Conservation (phyloP, 2,113 vertebrate species). For the Barbus barbus region DNA sequence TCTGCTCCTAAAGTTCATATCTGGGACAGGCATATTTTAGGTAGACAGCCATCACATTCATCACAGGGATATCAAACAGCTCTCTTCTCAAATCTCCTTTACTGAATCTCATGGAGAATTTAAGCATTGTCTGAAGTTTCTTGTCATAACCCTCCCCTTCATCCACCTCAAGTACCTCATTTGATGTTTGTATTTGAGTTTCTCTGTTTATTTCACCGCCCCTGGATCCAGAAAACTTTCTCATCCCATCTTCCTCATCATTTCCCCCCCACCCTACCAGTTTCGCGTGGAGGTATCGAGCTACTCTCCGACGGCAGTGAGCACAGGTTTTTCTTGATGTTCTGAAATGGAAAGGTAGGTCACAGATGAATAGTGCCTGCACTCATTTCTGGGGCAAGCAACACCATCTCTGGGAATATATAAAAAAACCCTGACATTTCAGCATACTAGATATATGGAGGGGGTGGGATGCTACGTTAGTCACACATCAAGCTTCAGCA, state of each 20-base stretch:
- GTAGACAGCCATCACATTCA: constrained; percentile 38
- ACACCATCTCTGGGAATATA: constrained; percentile 38
- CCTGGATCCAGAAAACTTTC: constrained; percentile 6
- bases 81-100: constrained; percentile 44
- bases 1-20: constrained; percentile 43
- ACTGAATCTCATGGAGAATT: constrained; percentile 25
- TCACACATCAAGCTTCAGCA: constrained; percentile 8
- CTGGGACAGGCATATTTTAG: constrained; percentile 42
- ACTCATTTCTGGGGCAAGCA: constrained; percentile 47
- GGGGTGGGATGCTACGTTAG: background rate
- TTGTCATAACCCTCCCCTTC: constrained; percentile 14
- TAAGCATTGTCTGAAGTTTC: constrained; percentile 43
- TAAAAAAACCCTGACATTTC: constrained; percentile 43
- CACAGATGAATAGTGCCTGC: constrained; percentile 44
- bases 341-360: constrained; percentile 50
- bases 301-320: background rate
- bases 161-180: constrained; percentile 27
- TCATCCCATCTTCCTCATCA: background rate
- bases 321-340: constrained; percentile 30
- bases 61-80: constrained; percentile 48
- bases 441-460: background rate
- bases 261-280: background rate
- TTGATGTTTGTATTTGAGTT: constrained; percentile 37
- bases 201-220: constrained; percentile 14
- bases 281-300: background rate